Percentiles rank a stretch among this genome's conserved stretches.
Evolutionary conservation across 1,140 invertebrate genomes (phyloP).

Genomic region (Apis florea): DNA sequence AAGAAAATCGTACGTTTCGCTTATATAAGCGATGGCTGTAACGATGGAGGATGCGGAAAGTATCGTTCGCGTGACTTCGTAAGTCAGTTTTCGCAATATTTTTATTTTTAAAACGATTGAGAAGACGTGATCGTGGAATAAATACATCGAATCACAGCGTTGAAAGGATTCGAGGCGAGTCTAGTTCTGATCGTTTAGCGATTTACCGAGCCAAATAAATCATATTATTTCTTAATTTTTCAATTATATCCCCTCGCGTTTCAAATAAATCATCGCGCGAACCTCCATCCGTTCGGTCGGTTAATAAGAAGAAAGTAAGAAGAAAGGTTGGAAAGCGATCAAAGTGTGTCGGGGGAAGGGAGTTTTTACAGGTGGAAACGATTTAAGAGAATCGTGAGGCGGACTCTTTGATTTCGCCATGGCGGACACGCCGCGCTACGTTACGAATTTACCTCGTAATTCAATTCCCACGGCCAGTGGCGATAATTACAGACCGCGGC

Average conservation of each 20-base stretch:
- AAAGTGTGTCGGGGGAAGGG: conserved; percentile 23
- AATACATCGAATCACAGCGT: no score
- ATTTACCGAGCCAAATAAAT: no score
- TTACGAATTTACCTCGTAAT: conserved; percentile 75
- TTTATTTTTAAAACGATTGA: no score
- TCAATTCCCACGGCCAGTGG: conserved; percentile 77
- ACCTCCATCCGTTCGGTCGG: background rate
- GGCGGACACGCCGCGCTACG: conserved; percentile 55
- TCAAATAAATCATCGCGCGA: background rate
- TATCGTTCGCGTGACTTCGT: no score
- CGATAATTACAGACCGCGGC: conserved; percentile 72
- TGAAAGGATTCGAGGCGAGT: no score
- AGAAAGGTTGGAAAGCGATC: conserved; percentile 1
- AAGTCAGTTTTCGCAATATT: no score
- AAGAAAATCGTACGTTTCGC: no score
- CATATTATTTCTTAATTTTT: background rate
- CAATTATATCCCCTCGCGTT: background rate
- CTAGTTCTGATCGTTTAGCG: no score
- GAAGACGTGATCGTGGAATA: no score
- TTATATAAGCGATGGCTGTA: no score
- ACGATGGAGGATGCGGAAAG: no score
- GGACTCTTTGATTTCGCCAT: conserved; percentile 44
- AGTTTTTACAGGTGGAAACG: conserved; percentile 10
- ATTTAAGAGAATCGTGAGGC: background rate
- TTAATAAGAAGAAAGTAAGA: conserved; percentile 26